A percentile compares a stretch with the other conserved stretches of the same genome.
These are phyloP conservation scores for Heterodera schachtii DNA, from an alignment of 1,140 invertebrate genomes.

Conservation along the genomic window DNA sequence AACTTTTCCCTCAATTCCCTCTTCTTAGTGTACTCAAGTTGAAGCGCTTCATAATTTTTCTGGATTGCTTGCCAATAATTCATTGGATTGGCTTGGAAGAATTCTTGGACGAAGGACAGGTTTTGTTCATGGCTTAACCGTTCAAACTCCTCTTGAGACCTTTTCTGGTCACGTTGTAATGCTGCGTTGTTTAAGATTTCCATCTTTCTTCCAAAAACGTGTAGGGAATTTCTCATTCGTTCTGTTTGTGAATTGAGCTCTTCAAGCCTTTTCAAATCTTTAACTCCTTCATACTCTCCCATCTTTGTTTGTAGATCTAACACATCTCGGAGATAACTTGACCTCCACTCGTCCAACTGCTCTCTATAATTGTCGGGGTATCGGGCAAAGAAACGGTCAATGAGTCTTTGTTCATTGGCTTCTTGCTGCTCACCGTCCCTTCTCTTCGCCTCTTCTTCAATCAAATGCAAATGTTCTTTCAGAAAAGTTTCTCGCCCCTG, in stretches of 20 bases:
- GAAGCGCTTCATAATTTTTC: not conserved
- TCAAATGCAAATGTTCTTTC: too few relatives aligned
- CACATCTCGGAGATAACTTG: not conserved
- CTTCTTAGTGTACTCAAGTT: not conserved
- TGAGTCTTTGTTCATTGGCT: not conserved
- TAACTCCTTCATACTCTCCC: not conserved
- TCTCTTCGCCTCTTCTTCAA: not conserved
- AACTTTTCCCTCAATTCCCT: too few relatives aligned
- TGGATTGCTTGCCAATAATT: not conserved
- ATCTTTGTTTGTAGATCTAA: not conserved
- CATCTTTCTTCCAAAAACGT: not conserved
- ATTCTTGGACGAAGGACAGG: not conserved
- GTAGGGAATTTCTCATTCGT: too few relatives aligned
- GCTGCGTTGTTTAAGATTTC: not conserved
- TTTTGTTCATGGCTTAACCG: not conserved
- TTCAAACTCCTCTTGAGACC: not conserved
- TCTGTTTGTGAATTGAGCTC: too few relatives aligned
- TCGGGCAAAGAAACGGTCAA: too few relatives aligned
- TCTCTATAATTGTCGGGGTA: not conserved
- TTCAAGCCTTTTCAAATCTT: not conserved
- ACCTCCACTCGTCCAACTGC: not conserved
- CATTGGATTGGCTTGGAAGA: not conserved
- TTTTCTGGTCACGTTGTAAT: not conserved
- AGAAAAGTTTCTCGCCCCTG: too few relatives aligned
- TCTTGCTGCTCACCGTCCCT: not conserved